Conservation (phyloP, 1,140 invertebrate genomes). For the Mya arenaria region DNA sequence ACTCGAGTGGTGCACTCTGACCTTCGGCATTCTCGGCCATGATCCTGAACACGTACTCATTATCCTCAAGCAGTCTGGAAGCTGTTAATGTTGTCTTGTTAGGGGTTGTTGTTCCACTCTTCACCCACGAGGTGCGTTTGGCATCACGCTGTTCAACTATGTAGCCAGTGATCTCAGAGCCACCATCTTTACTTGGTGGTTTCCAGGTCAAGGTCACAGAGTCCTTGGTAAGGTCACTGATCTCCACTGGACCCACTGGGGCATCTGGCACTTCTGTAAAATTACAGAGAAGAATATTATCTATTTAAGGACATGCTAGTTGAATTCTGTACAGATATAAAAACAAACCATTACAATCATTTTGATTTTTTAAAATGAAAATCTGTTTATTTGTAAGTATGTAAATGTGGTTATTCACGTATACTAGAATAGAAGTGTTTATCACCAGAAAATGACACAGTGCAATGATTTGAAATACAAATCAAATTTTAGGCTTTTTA, state of each 20-base stretch:
- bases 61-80: slow-evolving; percentile 90
- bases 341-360: neutral
- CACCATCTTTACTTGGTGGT: slow-evolving; percentile 92
- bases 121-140: slow-evolving; percentile 87
- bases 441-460: no score
- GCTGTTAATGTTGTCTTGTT: slow-evolving; percentile 83
- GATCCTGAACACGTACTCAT: slow-evolving; percentile 97
- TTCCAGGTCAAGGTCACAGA: slow-evolving; percentile 98
- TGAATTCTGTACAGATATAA: no score
- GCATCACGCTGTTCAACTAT: slow-evolving; percentile 78
- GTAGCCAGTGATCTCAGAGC: slow-evolving; percentile 82
- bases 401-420: no score
- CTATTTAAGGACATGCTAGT: neutral
- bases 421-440: no score
- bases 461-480: no score
- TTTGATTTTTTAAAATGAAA: neutral
- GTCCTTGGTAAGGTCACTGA: slow-evolving; percentile 96
- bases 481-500: no score
- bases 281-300: neutral
- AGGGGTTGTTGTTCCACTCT: slow-evolving; percentile 81
- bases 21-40: slow-evolving; percentile 97
- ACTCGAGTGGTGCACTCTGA: slow-evolving; percentile 95
- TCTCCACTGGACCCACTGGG: slow-evolving; percentile 90
- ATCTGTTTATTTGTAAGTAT: no score
- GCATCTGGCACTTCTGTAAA: slow-evolving; percentile 92